These are phyloP conservation scores for Pseudonaja textilis DNA, from an alignment of 2,113 vertebrate species.

Conservation along the genomic window DNA sequence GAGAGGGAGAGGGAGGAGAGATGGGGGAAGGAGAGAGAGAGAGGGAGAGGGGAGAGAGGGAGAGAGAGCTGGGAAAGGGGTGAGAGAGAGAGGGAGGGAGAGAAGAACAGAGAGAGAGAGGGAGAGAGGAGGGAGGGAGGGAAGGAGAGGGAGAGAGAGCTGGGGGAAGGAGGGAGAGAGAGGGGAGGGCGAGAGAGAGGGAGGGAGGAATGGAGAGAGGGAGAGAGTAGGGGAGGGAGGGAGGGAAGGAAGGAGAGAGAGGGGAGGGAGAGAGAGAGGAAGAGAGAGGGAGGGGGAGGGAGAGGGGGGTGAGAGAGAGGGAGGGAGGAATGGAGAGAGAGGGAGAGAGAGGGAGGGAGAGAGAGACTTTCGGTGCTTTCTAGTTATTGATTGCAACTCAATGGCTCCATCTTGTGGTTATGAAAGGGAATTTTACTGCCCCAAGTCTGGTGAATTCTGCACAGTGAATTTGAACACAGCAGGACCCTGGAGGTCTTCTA, in stretches of 20 bases:
- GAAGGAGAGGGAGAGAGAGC: too few species aligned
- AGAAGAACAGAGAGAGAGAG: too few species aligned
- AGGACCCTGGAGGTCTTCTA: too few species aligned
- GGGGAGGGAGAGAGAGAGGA: not conserved
- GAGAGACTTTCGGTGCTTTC: not conserved
- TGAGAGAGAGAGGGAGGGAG: not conserved
- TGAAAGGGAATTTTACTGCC: not conserved
- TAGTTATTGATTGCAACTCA: slow-evolving; percentile 8
- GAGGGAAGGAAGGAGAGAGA: too few species aligned
- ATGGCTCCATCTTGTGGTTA: slow-evolving; percentile 45
- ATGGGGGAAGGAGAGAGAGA: not conserved
- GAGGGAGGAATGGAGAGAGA: too few species aligned
- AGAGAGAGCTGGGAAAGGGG: too few species aligned
- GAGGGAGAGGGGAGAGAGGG: not conserved
- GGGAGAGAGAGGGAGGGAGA: too few species aligned
- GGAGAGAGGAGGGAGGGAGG: not conserved
- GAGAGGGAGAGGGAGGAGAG: too few species aligned
- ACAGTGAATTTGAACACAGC: not conserved
- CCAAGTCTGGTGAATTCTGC: not conserved
- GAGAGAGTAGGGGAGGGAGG: not conserved
- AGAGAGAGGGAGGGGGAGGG: too few species aligned
- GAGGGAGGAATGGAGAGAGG: not conserved
- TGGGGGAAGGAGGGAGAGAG: not conserved
- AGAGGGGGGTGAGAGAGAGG: not conserved
- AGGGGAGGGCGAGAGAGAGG: not conserved